phyloP scores from a whole-genome alignment of 2,113 vertebrate genomes.

The Scolopax mira region DNA sequence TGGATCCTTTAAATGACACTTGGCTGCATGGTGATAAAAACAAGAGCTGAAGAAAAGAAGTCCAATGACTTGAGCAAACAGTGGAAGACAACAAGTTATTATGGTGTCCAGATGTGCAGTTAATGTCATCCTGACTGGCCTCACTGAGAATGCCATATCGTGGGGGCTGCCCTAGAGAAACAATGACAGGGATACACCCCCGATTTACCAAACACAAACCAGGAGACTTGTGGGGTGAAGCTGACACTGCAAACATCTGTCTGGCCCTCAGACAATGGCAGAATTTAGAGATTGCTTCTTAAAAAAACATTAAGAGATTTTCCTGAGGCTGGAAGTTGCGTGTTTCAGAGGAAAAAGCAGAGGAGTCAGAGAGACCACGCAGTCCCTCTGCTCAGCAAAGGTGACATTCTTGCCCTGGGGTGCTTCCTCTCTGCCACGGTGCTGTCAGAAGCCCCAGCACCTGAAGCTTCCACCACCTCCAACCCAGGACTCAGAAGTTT shows the following conservation, averaged over 20 bases:
- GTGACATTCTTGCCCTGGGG: neutral
- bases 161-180: neutral
- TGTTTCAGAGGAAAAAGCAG: neutral
- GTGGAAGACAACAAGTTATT: neutral
- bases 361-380: neutral
- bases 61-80: neutral
- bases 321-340: neutral
- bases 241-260: neutral
- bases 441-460: neutral
- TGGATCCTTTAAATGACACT: neutral
- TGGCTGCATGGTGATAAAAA: neutral
- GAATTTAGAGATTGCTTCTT: neutral
- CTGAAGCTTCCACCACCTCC: neutral
- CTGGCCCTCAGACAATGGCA: neutral
- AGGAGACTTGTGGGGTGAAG: rapidly evolving
- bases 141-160: neutral
- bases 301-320: neutral
- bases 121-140: neutral
- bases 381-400: neutral
- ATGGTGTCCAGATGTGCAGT: slow-evolving; percentile 31
- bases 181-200: neutral
- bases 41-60: neutral
- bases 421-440: rapidly evolving
- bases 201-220: neutral
- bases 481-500: rapidly evolving